A percentile compares a stretch with the other conserved stretches of the same genome.
Evolutionary conservation across 2,888 invertebrate species (phyloP).

Genomic region (Gibbula magus): DNA sequence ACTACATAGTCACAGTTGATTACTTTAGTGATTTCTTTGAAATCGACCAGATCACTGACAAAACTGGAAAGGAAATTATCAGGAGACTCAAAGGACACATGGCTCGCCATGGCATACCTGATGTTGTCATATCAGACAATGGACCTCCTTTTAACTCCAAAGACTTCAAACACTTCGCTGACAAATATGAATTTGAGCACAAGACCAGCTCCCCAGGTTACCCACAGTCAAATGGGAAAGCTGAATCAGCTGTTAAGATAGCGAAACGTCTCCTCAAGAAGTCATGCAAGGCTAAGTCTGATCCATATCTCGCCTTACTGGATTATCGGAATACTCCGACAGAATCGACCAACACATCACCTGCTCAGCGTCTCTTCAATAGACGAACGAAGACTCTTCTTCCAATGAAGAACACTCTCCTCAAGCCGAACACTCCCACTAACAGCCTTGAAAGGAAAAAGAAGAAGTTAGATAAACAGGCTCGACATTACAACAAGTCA

Average conservation of each 20-base stretch:
- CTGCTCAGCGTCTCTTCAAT: too few species aligned
- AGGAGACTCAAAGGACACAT: conserved; percentile 30
- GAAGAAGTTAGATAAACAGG: too few species aligned
- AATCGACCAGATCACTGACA: conserved; percentile 29
- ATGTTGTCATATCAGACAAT: conserved; percentile 36
- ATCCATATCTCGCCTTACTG: conserved; percentile 37
- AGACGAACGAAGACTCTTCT: too few species aligned
- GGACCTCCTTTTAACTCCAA: conserved; percentile 36
- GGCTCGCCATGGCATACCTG: conserved; percentile 37
- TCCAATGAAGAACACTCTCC: too few species aligned
- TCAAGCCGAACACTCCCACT: too few species aligned
- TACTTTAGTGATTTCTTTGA: conserved; percentile 36
- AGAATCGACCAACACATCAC: too few species aligned
- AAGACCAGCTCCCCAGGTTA: conserved; percentile 34
- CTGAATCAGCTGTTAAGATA: conserved; percentile 39
- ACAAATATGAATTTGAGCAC: conserved; percentile 36
- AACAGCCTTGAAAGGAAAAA: too few species aligned
- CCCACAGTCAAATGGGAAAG: conserved; percentile 34
- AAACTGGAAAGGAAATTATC: conserved; percentile 30
- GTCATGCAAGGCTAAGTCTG: conserved; percentile 12
- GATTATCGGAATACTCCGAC: conserved; percentile 44
- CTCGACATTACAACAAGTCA: too few species aligned
- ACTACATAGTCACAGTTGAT: conserved; percentile 40
- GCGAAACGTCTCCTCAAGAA: conserved; percentile 35
- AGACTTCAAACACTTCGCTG: conserved; percentile 33